Percentiles rank a stretch among this genome's conserved stretches.
Conservation (phyloP, 2,113 vertebrate species). For the Oncorhynchus gorbuscha region DNA sequence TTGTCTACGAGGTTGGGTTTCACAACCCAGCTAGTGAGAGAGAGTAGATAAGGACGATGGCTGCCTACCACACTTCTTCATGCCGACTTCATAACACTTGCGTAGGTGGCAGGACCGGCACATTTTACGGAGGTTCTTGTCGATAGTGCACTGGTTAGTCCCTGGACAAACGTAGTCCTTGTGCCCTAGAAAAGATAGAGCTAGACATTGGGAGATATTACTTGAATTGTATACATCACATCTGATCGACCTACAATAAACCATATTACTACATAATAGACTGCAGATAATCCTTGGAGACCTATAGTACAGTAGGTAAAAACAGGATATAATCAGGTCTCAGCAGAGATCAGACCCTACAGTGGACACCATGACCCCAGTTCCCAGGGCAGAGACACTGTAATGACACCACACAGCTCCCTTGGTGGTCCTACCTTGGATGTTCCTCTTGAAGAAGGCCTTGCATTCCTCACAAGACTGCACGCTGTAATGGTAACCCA, state of each 20-base stretch:
- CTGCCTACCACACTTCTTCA: constrained; percentile 95
- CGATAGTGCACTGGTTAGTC: constrained; percentile 97
- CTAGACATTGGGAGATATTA: not conserved
- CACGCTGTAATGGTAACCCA: constrained; percentile 93
- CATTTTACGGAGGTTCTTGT: constrained; percentile 95
- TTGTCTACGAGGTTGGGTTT: no score
- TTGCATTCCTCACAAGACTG: constrained; percentile 97
- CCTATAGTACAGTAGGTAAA: no score
- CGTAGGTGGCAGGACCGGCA: constrained; percentile 93
- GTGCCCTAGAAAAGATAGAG: not conserved
- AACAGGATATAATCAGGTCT: not conserved
- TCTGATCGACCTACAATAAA: not conserved
- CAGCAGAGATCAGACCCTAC: not conserved
- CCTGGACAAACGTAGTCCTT: constrained; percentile 83
- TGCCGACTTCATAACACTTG: constrained; percentile 96
- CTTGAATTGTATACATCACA: not conserved
- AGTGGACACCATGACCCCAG: not conserved
- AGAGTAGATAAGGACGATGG: not conserved
- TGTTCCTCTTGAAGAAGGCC: constrained; percentile 95
- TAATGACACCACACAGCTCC: not conserved
- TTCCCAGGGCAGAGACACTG: not conserved
- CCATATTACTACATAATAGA: no score
- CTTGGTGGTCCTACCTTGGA: constrained; percentile 82
- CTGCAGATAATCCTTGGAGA: no score
- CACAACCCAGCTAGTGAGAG: no score